Conservation (phyloP, 2,888 invertebrate genomes). For the Callosobruchus maculatus region DNA sequence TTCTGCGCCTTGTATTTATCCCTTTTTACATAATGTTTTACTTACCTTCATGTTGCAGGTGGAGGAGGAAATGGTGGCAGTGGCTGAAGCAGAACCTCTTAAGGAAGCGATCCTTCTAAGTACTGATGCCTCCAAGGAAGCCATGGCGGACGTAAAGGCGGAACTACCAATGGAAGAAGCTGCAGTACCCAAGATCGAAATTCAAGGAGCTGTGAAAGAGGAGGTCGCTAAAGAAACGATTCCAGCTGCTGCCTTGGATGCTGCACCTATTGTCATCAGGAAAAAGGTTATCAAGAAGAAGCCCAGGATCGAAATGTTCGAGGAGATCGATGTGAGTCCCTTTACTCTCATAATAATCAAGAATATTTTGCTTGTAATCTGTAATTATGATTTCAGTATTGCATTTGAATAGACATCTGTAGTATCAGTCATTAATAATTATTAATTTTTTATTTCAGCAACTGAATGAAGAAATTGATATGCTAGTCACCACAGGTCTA, state of each 20-base stretch:
- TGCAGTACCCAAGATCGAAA: neutral
- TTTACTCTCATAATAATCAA: no score
- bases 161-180: slow-evolving; percentile 19
- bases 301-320: slow-evolving; percentile 52
- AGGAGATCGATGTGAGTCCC: slow-evolving; percentile 59
- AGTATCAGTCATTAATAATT: no score
- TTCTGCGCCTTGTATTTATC: no score
- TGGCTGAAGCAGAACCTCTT: slow-evolving; percentile 6
- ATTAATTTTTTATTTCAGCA: slow-evolving; percentile 45
- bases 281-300: slow-evolving; percentile 42
- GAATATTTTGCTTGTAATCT: no score
- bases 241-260: slow-evolving; percentile 16
- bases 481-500: slow-evolving; percentile 71
- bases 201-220: slow-evolving; percentile 12
- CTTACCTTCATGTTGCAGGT: neutral
- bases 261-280: slow-evolving; percentile 22
- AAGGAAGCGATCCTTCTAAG: neutral
- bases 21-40: no score
- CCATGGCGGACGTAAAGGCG: slow-evolving; percentile 7
- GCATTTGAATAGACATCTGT: no score
- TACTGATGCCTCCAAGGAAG: neutral
- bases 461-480: slow-evolving; percentile 87
- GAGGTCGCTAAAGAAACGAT: slow-evolving; percentile 14
- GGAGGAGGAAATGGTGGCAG: slow-evolving; percentile 35
- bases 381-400: no score